phyloP scores from a whole-genome alignment of 2,888 invertebrate species.

The Ormyrus labotus region DNA sequence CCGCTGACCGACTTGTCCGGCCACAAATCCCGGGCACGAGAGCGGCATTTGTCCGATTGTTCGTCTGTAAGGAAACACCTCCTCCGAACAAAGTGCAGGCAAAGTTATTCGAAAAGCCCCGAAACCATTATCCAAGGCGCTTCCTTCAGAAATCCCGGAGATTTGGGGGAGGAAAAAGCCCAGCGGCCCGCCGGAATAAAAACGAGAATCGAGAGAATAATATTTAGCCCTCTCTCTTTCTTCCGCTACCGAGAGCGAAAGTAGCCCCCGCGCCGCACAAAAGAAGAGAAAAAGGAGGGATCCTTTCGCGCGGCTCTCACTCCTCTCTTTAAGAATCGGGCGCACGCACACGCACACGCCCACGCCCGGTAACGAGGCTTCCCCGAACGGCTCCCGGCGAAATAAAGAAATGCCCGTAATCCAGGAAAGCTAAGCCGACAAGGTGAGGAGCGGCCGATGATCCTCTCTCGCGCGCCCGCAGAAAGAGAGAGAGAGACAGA shows the following conservation, averaged over 20 bases:
- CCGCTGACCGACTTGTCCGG: no score
- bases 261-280: no score
- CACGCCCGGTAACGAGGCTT: no score
- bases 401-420: constrained; percentile 69
- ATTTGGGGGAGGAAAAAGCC: neutral
- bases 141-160: constrained; percentile 13
- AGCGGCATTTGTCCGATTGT: neutral
- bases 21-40: neutral
- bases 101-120: constrained; percentile 14
- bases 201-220: no score
- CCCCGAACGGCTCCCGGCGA: no score
- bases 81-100: constrained; percentile 5
- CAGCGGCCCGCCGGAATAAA: no score
- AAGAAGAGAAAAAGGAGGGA: no score
- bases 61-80: constrained; percentile 1
- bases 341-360: no score
- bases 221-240: no score
- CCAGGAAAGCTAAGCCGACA: constrained; percentile 69
- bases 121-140: constrained; percentile 15
- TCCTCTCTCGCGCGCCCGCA: constrained; percentile 44
- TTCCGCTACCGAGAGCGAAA: no score
- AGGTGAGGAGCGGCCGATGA: constrained; percentile 61
- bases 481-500: constrained; percentile 30
- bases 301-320: no score
- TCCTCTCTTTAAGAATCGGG: no score